Conservation (phyloP, 2,797 vertebrate genomes). For the Hydrolagus colliei region DNA sequence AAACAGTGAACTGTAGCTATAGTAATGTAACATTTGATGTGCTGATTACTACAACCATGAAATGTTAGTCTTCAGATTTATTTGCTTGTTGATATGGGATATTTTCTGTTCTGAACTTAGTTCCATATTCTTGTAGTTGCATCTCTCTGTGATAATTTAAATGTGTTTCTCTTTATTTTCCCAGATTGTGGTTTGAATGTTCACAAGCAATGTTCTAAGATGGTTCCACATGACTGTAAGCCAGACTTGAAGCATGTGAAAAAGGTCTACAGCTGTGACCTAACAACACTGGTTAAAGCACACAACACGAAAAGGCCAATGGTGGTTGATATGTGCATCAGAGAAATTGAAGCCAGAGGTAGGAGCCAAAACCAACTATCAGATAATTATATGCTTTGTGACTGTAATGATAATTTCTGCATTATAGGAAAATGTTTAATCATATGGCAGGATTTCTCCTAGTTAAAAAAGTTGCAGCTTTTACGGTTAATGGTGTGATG, state of each 20-base stretch:
- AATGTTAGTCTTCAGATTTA: background rate
- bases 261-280: constrained; percentile 97
- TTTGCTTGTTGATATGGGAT: background rate
- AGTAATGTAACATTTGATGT: background rate
- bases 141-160: constrained; percentile 40
- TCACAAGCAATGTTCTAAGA: constrained; percentile 92
- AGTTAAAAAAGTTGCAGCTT: background rate
- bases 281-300: constrained; percentile 90
- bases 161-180: background rate
- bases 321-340: constrained; percentile 99
- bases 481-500: background rate
- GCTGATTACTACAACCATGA: background rate
- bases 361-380: constrained; percentile 39
- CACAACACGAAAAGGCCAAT: constrained; percentile 88
- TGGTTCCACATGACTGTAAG: constrained; percentile 93
- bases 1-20: background rate
- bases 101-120: background rate
- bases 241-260: constrained; percentile 94
- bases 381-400: no score
- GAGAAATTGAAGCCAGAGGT: constrained; percentile 98
- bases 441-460: background rate
- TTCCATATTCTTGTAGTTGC: constrained; percentile 15
- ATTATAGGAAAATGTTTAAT: background rate
- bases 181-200: constrained; percentile 94
- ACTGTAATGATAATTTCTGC: background rate